phyloP scores from a whole-genome alignment of 2,113 vertebrate species.

The Oreotrochilus melanogaster region DNA sequence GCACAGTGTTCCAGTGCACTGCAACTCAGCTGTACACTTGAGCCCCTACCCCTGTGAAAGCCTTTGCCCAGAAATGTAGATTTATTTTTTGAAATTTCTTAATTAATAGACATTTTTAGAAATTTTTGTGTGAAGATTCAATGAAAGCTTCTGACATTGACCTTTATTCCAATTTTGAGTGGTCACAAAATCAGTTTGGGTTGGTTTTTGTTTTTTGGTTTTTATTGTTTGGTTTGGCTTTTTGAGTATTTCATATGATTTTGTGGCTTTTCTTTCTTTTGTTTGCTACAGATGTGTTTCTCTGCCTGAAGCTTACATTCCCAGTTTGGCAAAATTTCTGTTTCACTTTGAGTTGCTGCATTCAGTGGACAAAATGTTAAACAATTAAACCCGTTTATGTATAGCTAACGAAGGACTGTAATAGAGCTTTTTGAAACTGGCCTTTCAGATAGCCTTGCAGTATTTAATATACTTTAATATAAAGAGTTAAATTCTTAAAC shows the following conservation, averaged over 20 bases:
- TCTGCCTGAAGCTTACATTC: not conserved
- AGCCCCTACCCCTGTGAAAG: not conserved
- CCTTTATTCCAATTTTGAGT: not conserved
- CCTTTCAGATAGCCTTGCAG: not conserved
- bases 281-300: not conserved
- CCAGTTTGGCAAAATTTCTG: not conserved
- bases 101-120: not conserved
- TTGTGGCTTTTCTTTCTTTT: not conserved
- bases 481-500: not conserved
- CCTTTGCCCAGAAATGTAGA: not conserved
- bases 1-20: not conserved
- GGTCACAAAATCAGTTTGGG: not conserved
- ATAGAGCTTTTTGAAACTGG: not conserved
- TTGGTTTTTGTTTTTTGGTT: too few relatives aligned
- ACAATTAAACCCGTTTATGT: not conserved
- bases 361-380: not conserved
- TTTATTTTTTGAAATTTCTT: not conserved
- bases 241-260: not conserved
- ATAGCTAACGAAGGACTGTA: not conserved
- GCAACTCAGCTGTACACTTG: not conserved
- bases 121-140: not conserved
- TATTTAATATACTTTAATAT: not conserved
- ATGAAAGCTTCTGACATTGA: accelerated
- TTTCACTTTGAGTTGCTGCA: not conserved
- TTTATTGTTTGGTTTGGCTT: too few relatives aligned